Evolutionary conservation across 1,140 invertebrate genomes (phyloP).

Genomic region (Habropoda laboriosa): DNA sequence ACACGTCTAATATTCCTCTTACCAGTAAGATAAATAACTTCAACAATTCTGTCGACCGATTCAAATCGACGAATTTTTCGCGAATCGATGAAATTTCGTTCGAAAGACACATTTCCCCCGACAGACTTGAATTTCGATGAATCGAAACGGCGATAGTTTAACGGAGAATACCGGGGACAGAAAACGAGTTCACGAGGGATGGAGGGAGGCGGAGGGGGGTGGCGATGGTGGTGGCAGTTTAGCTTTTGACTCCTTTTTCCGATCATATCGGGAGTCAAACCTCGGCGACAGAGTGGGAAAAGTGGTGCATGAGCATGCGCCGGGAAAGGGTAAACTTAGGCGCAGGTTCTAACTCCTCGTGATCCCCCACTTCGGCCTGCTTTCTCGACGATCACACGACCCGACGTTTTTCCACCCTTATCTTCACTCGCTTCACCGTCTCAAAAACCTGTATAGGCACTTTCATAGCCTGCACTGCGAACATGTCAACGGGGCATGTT

Average conservation of each 20-base stretch:
- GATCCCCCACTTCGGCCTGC: conserved; percentile 63
- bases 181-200: conserved; percentile 29
- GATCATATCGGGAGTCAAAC: conserved; percentile 72
- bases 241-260: conserved; percentile 62
- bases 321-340: conserved; percentile 70
- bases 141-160: conserved; percentile 24
- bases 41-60: neutral
- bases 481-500: conserved; percentile 31
- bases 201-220: neutral
- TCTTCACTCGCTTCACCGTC: conserved; percentile 66
- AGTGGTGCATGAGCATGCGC: conserved; percentile 75
- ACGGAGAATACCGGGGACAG: conserved; percentile 19
- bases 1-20: no score
- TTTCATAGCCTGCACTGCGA: conserved; percentile 54
- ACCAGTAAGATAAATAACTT: no score
- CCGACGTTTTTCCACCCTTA: conserved; percentile 75
- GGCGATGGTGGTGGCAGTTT: conserved; percentile 40
- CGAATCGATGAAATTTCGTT: neutral
- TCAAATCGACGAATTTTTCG: neutral
- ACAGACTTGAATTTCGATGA: conserved; percentile 22
- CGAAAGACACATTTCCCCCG: neutral
- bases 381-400: conserved; percentile 66
- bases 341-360: conserved; percentile 76
- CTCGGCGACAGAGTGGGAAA: conserved; percentile 64
- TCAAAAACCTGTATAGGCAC: conserved; percentile 63